Evolutionary conservation across 2,888 invertebrate species (phyloP), one percentile per base, ranked within the genome.

Genomic region (Xestia ashworthii): DNA sequence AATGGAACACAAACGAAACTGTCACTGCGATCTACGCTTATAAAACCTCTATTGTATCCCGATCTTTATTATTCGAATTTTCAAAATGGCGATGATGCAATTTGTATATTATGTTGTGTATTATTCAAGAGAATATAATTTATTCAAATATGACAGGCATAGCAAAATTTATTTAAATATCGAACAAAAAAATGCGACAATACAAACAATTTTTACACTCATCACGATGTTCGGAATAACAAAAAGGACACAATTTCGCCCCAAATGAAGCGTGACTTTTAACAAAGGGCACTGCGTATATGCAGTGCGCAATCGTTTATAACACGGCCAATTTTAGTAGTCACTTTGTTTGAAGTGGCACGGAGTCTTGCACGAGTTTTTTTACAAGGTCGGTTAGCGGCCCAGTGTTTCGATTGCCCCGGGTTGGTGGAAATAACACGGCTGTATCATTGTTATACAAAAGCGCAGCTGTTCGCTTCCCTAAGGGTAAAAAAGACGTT

Each of bases 361-460:
- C 66, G 22, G 77, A 82, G 76, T 84, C 82, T 68, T 60, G 78
- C 53, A 82, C 74, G 87, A 77, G 67, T 79, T 58, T 88, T 92
- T 91, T 85, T 68, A 81, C 83, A 84, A 82, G 89, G 91, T 85
- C 87, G 94, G 90, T 79, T 95, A 90, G 80, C 83, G 90, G 91
- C 90, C 89, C 90, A 92, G 91, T 92, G 94, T 93, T 93, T 90
- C 92, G 95, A 95, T 94, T 94, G 95, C 95, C 95, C 90, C 93
- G 91, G 95, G 95, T 95, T 90, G 93, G 91, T 93, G 93, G 93
- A 94, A 94, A 94, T 93, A 95, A 94, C 95, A 92, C 95, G 95
- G 95, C 94, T 94, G 94, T 96, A 96, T 96, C 96, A 96, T 96
- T 96, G 96, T 96, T 94, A 92, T 93, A 94, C 95, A 94, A 95